Conservation (phyloP, 2,888 invertebrate genomes). For the Mythimna loreyi region DNA sequence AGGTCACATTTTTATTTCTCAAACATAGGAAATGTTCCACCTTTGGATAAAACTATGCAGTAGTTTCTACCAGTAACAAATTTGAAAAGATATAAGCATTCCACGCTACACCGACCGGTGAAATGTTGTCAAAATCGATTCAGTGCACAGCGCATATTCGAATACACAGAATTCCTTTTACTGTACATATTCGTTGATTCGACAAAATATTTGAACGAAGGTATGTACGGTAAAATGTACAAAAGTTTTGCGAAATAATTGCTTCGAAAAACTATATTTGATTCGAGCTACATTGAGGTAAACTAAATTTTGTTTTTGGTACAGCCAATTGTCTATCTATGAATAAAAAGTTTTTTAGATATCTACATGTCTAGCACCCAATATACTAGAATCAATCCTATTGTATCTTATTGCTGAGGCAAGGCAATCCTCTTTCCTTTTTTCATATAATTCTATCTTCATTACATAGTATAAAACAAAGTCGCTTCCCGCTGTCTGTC, state of each 20-base stretch:
- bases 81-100: conserved; percentile 44
- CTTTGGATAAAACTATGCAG: conserved; percentile 1
- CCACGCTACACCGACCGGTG: conserved; percentile 14
- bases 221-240: conserved; percentile 9
- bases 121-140: conserved; percentile 55
- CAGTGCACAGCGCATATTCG: conserved; percentile 50
- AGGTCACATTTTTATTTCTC: not conserved
- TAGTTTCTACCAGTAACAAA: conserved; percentile 10
- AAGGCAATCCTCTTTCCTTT: no score
- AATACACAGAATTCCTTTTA: conserved; percentile 53
- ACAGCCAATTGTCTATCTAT: not conserved
- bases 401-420: no score
- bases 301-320: not conserved
- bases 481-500: no score
- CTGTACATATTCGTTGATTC: conserved; percentile 43
- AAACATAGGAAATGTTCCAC: not conserved
- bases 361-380: no score
- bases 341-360: not conserved
- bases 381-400: no score
- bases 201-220: conserved; percentile 11
- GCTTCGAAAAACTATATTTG: not conserved
- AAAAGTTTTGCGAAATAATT: conserved; percentile 17
- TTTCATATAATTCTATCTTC: no score
- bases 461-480: no score
- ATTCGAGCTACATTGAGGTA: not conserved